A percentile compares a stretch with the other conserved stretches of the same genome.
Conservation (phyloP, 2,113 vertebrate genomes). For the Sarotherodon lohbergeri region DNA sequence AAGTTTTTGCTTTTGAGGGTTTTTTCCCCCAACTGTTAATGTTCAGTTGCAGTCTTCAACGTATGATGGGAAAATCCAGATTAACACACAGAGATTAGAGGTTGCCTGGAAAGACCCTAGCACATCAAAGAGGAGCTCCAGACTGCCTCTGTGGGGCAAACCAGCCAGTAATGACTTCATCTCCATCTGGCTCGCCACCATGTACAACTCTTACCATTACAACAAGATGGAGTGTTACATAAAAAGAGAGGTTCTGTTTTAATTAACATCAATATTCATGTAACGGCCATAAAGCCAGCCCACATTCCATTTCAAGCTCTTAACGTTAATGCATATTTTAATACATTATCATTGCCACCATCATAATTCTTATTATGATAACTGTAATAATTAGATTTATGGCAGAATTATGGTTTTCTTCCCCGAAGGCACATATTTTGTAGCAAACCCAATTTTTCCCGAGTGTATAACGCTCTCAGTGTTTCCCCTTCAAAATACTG, state of each 20-base stretch:
- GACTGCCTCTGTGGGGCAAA: constrained; percentile 35
- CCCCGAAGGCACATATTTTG: constrained; percentile 63
- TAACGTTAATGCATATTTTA: constrained; percentile 75
- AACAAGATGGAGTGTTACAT: constrained; percentile 50
- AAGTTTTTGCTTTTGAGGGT: neutral
- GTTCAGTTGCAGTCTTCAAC: neutral
- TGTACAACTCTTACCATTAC: constrained; percentile 38
- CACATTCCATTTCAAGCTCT: constrained; percentile 59
- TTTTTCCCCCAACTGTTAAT: neutral
- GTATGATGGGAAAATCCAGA: neutral
- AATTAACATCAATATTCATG: constrained; percentile 75
- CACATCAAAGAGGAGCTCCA: neutral
- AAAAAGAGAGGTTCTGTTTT: constrained; percentile 65
- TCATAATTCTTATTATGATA: constrained; percentile 72
- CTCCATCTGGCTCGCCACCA: neutral
- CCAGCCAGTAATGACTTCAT: neutral
- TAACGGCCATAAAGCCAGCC: constrained; percentile 58
- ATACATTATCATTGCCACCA: constrained; percentile 71
- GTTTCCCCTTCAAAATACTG: constrained; percentile 44
- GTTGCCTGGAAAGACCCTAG: neutral
- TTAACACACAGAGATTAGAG: neutral
- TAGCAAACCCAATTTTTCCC: constrained; percentile 48
- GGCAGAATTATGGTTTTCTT: constrained; percentile 63
- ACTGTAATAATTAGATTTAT: constrained; percentile 72
- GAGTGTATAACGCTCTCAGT: constrained; percentile 24